Percentiles rank a stretch among this genome's conserved stretches.
phyloP scores from a whole-genome alignment of 1,140 invertebrate species.

The Acromyrmex heyeri region DNA sequence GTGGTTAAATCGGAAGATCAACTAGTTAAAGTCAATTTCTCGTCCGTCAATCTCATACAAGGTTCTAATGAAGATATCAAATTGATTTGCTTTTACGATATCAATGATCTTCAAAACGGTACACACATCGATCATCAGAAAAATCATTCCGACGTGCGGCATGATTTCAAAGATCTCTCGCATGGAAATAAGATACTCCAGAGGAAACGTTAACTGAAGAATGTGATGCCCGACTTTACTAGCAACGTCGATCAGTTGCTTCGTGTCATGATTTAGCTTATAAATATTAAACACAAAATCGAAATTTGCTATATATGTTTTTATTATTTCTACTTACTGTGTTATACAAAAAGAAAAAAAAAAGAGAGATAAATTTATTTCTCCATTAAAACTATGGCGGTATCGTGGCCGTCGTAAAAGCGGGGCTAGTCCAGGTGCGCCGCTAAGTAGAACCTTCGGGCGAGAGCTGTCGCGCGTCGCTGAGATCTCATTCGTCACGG shows the following conservation, averaged over 20 bases:
- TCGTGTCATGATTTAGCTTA: neutral
- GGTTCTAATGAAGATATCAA: conserved; percentile 45
- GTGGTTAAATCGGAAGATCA: conserved; percentile 24
- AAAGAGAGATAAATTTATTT: conserved; percentile 28
- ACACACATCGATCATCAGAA: neutral
- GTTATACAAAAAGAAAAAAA: neutral
- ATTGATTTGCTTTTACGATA: conserved; percentile 34
- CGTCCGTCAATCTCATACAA: conserved; percentile 15
- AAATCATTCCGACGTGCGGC: neutral
- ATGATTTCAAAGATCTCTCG: neutral
- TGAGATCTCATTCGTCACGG: conserved; percentile 60
- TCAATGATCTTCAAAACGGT: neutral
- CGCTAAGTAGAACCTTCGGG: conserved; percentile 42
- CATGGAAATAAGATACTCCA: neutral
- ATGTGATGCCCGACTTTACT: neutral
- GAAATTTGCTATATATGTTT: neutral
- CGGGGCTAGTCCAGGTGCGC: neutral
- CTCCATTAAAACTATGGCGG: conserved; percentile 25
- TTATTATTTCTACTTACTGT: neutral
- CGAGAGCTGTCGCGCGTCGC: conserved; percentile 51
- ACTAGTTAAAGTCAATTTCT: conserved; percentile 20
- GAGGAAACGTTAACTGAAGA: neutral
- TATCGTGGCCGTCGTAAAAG: conserved; percentile 13
- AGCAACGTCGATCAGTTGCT: neutral
- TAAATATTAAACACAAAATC: conserved; percentile 30